Percentiles rank a stretch among this genome's conserved stretches.
Evolutionary conservation across 2,797 vertebrate genomes (phyloP).

Genomic region (Arnoldichthys spilopterus): DNA sequence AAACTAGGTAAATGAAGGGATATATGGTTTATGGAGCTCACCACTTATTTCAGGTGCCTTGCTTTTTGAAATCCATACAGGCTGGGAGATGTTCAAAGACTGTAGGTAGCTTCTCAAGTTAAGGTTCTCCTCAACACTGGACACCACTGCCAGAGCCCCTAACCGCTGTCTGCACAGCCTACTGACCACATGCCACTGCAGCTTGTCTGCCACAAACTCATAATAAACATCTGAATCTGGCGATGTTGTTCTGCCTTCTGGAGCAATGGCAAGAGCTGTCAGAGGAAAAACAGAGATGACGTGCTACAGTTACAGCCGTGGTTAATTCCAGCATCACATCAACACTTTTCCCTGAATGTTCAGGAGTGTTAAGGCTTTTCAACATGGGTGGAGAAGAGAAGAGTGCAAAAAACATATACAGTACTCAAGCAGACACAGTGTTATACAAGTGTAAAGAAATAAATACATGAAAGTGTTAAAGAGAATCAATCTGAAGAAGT

Average conservation of each 20-base stretch:
- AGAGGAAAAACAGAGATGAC: slow-evolving; percentile 1
- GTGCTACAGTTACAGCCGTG: not conserved
- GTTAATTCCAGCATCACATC: not conserved
- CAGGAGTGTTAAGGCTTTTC: not conserved
- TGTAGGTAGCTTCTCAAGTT: slow-evolving; percentile 72
- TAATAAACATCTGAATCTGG: slow-evolving; percentile 66
- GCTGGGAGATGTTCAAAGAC: slow-evolving; percentile 73
- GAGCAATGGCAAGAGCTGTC: slow-evolving; percentile 56
- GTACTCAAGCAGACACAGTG: not conserved
- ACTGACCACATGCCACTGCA: slow-evolving; percentile 67
- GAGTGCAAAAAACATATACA: not conserved
- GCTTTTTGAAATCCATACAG: slow-evolving; percentile 76
- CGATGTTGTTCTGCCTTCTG: slow-evolving; percentile 56
- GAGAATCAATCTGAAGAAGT: too few species aligned
- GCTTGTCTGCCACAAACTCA: slow-evolving; percentile 65
- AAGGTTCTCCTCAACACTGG: slow-evolving; percentile 60
- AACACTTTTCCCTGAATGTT: not conserved
- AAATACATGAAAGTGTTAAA: not conserved
- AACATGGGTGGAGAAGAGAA: not conserved
- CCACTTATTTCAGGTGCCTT: slow-evolving; percentile 59
- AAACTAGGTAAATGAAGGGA: not conserved
- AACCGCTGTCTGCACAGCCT: slow-evolving; percentile 67
- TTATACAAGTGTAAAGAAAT: not conserved
- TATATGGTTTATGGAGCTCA: slow-evolving; percentile 59
- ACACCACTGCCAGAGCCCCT: slow-evolving; percentile 68